Percentiles rank a stretch among this genome's conserved stretches.
phyloP scores from a whole-genome alignment of 2,888 invertebrate genomes.

The Phyllotreta striolata region DNA sequence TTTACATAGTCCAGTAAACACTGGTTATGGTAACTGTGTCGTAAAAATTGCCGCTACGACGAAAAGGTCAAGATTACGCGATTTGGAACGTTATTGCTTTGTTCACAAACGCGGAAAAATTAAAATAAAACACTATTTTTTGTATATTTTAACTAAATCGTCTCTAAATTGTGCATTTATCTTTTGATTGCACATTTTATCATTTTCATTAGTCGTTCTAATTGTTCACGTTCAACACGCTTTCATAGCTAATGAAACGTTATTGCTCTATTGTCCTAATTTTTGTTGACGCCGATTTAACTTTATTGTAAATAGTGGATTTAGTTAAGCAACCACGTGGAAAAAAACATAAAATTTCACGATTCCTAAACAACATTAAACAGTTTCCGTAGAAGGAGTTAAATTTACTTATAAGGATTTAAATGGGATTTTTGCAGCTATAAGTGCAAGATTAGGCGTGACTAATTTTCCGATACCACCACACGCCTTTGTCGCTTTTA shows the following conservation, averaged over 20 bases:
- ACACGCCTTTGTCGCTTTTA: neutral
- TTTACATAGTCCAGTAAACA: slow-evolving; percentile 35
- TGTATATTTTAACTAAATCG: too few species aligned
- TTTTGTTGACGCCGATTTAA: too few species aligned
- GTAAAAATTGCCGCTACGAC: slow-evolving; percentile 23
- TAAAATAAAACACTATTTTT: neutral
- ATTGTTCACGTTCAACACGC: too few species aligned
- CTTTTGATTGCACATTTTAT: too few species aligned
- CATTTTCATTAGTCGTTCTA: too few species aligned
- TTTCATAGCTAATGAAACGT: too few species aligned
- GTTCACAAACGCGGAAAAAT: slow-evolving; percentile 4
- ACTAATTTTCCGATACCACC: slow-evolving; percentile 9
- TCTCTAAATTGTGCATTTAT: too few species aligned
- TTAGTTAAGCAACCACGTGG: too few species aligned
- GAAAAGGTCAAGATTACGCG: slow-evolving; percentile 6
- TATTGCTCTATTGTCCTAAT: too few species aligned
- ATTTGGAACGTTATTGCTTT: slow-evolving; percentile 8
- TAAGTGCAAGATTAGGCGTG: slow-evolving; percentile 20
- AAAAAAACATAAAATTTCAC: too few species aligned
- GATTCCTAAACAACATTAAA: slow-evolving; percentile 2
- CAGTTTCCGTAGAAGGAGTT: neutral
- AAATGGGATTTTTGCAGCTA: slow-evolving; percentile 1
- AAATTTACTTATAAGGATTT: slow-evolving; percentile 15
- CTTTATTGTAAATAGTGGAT: too few species aligned
- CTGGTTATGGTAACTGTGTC: slow-evolving; percentile 39